Base-by-base conservation (phyloP, 2,888 invertebrate genomes). In the Digitonthophagus gazella region DNA sequence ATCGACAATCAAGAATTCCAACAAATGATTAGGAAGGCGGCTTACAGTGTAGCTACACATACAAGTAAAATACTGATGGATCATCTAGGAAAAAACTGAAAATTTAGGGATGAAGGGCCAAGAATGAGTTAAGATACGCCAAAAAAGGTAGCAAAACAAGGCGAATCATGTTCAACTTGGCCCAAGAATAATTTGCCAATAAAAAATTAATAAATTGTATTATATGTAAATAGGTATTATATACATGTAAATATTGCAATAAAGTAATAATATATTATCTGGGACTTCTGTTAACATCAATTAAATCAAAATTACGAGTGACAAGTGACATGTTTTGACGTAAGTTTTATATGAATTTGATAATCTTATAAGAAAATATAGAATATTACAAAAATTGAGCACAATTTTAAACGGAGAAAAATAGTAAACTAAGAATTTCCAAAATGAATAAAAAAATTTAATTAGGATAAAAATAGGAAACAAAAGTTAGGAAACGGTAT, bases 1-100 rank as follows among this genome's bases (percentile, higher is more conserved):
- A 28, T 54, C 5, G 1, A 4, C 2, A 15, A 28, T 5, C 20
- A 28, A 8, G 20, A 8, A 11, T 44, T 20, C 64, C 22, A 64
- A 8, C n/a, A 64, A 5, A 6, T 54, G 54, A 22, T 20, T 11
- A 8, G 28, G 28, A 64, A 28, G 14, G 64, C 64, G 14, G 15
- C 44, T 2, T 64, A 64, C 22, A 64, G 64, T 28, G 28, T 28
- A 8, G 22, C 22, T 4, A 64, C 64, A 4, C 64, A 64, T 8
- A 22, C 64, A 14, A 3, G 8, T 1, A 8, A 22, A 0, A n/a
- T 64, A 4, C 22, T 64, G 14, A 64, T 64, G 64, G 3, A 22
- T 11, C 20, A 61, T 5, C 20, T 61, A 5, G 28, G 28, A 1
- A 44, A 44, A 5, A 44, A 44, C 11, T 44, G 11, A 11, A 5